Base-by-base conservation (phyloP, 2,888 invertebrate genomes). In the Dicycla oo region DNA sequence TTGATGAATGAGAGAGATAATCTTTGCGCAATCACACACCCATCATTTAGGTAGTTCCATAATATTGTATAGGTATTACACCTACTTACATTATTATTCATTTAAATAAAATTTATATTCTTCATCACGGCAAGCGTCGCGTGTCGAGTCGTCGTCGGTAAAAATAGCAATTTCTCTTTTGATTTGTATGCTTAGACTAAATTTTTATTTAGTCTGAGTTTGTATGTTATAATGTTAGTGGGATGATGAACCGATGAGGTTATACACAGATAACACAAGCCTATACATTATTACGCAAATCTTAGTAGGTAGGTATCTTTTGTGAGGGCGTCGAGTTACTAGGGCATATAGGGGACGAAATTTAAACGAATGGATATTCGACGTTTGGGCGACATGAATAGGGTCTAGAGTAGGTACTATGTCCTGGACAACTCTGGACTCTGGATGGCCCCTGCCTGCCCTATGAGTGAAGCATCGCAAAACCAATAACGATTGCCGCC, bases 111-210 rank as follows among this genome's bases (percentile, higher is more conserved):
- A n/a, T n/a, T 34, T 34, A 34, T 34, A 34, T 23, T 67, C 49
- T n/a, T 63, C 38, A 47, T 63, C 23, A 60, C 34, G 11, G 40
- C 5, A 34, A 58, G 18, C 8, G 8, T 18, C 26, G 26, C 18
- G 11, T n/a, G n/a, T n/a, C n/a, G n/a, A n/a, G n/a, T n/a, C 7
- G 13, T 47, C 30, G 43, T 30, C 18, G 4, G 15, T 47, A 38
- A 47, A 47, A 63, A 47, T 15, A 4, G 15, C 15, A 49, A 49
- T 64, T 26, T 38, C 45, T 23, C 23, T 67, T 66, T 38, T 61
- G 34, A n/a, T n/a, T n/a, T n/a, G n/a, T n/a, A n/a, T n/a, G n/a
- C n/a, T n/a, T 23, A 61, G 43, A 26, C 20, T 26, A 2, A 20
- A 23, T 60, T 43, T 43, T 26, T 18, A 60, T 43, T 23, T 26